Percentiles rank a stretch among this genome's conserved stretches.
These are phyloP conservation scores for Cosmorhoe ocellata DNA, from an alignment of 2,888 invertebrate species.

Conservation along the genomic window DNA sequence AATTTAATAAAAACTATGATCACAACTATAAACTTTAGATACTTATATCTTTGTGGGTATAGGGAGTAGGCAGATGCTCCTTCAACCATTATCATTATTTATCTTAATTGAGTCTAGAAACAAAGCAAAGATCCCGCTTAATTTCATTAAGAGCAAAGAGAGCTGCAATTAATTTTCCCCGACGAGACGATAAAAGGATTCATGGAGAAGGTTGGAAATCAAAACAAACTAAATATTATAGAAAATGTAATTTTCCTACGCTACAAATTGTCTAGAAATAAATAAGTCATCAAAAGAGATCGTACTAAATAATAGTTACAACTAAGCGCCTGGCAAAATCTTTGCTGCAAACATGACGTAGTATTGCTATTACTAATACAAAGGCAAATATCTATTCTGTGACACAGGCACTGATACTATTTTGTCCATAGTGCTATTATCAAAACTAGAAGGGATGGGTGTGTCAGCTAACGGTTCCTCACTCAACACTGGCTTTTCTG, in stretches of 20 bases:
- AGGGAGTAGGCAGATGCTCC: no score
- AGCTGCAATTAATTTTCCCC: no score
- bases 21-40: no score
- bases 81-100: no score
- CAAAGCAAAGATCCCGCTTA: no score
- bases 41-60: no score
- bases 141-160: no score
- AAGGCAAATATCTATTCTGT: not conserved
- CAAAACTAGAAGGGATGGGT: slow-evolving; percentile 19
- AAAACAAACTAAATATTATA: no score
- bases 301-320: slow-evolving; percentile 23
- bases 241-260: not conserved
- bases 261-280: slow-evolving; percentile 1
- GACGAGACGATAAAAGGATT: no score
- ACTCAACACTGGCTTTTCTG: slow-evolving; percentile 33
- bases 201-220: no score
- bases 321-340: slow-evolving; percentile 29
- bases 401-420: slow-evolving; percentile 4
- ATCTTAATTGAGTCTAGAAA: no score
- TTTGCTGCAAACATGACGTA: slow-evolving; percentile 13
- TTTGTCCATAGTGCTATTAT: slow-evolving; percentile 21
- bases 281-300: slow-evolving; percentile 8
- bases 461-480: slow-evolving; percentile 22
- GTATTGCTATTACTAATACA: slow-evolving; percentile 9
- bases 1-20: no score